phyloP scores from a whole-genome alignment of 2,888 invertebrate genomes.

The Seira sanloemensis region DNA sequence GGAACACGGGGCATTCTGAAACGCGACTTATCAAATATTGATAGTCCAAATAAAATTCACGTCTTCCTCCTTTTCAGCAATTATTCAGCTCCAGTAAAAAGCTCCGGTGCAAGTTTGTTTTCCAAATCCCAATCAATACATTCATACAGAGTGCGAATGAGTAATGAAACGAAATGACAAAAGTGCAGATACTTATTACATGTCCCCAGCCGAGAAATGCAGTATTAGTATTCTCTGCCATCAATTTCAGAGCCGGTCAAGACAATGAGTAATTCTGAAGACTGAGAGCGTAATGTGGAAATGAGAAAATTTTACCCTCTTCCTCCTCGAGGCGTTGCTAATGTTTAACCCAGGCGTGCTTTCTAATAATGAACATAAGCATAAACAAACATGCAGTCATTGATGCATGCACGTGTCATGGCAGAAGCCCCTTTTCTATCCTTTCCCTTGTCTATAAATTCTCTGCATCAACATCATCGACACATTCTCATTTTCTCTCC shows the following conservation, averaged over 20 bases:
- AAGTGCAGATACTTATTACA: not conserved
- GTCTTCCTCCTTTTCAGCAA: too few species aligned
- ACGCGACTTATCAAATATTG: too few species aligned
- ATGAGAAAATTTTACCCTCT: slow-evolving; percentile 60
- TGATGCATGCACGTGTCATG: slow-evolving; percentile 28
- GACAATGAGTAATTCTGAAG: slow-evolving; percentile 48
- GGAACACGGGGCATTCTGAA: too few species aligned
- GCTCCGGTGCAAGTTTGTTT: too few species aligned
- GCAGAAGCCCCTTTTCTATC: slow-evolving; percentile 21
- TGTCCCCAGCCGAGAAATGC: too few species aligned
- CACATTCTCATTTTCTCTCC: slow-evolving; percentile 23
- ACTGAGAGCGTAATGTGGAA: slow-evolving; percentile 53
- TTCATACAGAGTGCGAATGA: not conserved
- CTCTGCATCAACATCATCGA: slow-evolving; percentile 29
- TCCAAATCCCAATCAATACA: not conserved
- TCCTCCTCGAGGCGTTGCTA: slow-evolving; percentile 56
- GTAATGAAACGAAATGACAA: not conserved
- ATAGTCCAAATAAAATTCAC: too few species aligned
- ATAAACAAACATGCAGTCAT: slow-evolving; percentile 35
- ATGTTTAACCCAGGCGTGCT: slow-evolving; percentile 34
- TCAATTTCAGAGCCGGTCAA: slow-evolving; percentile 27
- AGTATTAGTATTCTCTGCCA: not conserved
- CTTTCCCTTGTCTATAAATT: slow-evolving; percentile 40
- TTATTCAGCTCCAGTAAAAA: too few species aligned
- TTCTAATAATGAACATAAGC: slow-evolving; percentile 41